Base-by-base conservation (phyloP, 2,113 vertebrate species). In the Prietella phreatophila region DNA sequence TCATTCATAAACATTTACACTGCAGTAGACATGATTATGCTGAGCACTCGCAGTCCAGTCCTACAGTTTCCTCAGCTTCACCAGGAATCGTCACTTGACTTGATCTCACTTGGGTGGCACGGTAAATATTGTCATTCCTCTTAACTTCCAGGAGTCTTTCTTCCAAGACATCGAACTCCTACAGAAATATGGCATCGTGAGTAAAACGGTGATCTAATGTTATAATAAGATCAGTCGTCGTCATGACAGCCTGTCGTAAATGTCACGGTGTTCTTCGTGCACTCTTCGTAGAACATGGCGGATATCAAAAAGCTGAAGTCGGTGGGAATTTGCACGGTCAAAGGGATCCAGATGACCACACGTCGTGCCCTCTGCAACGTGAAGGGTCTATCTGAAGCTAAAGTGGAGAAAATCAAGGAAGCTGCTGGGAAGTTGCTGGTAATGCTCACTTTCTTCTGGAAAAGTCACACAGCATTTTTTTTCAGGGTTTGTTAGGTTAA, bases 321-420 rank as follows among this genome's bases (percentile, higher is more conserved):
- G 17, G 97, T 98, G 90, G 98, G 98, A 63, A 99, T 99, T 93
- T 99, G 98, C 92, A 99, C 98, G 0, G 92, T 99, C 85, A 99
- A 98, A 93, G 98, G 98, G 75, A 97, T 99, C 93, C 98, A 99
- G 92, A 99, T 99, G 98, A 99, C 97, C 4, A 99, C 98, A 6
- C 96, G 96, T 85, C 97, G 96, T 82, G 94, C 97, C 8, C 93
- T 99, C 27, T 97, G 97, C 94, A 99, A 98, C 84, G 95, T 99
- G 85, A 99, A 99, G 93, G 98, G 98, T 20, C 95, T 99, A 85
- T 99, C 98, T 5, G 98, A 99, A 91, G 98, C 97, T 69, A 99
- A 99, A 93, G 98, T 99, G 92, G 98, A 99, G 88, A 99, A 99
- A 93, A 99, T 99, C 91, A 99, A 99, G 95, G 98, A 99, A 86